Conservation (phyloP, 2,888 invertebrate species). For the Doris montereyensis region DNA sequence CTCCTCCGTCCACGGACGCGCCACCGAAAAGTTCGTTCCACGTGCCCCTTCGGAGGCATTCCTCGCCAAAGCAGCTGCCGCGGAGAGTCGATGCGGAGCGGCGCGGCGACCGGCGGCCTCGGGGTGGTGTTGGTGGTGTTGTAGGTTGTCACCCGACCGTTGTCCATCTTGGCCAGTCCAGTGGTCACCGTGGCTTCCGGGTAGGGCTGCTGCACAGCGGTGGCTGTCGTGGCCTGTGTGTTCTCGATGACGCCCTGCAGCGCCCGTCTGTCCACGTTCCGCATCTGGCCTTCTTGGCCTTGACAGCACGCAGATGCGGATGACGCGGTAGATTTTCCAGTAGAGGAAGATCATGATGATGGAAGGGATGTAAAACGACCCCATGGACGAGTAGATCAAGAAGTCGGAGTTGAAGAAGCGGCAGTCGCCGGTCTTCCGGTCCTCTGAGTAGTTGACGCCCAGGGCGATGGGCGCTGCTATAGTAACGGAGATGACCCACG, state of each 20-base stretch:
- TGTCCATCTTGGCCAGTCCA: conserved; percentile 61
- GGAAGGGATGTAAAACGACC: conserved; percentile 99
- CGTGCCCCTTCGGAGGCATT: no score
- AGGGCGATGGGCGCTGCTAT: conserved; percentile 97
- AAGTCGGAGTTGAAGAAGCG: conserved; percentile 98
- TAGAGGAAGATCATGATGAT: conserved; percentile 98
- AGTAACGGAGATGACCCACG: conserved; percentile 95
- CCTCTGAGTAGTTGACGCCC: conserved; percentile 94
- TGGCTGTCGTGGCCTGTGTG: conserved; percentile 48
- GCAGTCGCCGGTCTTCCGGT: conserved; percentile 87
- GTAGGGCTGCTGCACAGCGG: conserved; percentile 29
- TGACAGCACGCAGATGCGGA: conserved; percentile 70
- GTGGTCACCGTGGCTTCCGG: conserved; percentile 64
- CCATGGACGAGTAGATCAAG: conserved; percentile 96
- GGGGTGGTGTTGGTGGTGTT: conserved; percentile 62
- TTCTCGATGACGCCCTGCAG: conserved; percentile 66
- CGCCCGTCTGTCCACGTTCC: conserved; percentile 57
- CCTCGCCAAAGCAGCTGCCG: background rate
- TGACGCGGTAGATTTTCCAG: conserved; percentile 96
- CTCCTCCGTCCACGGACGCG: background rate
- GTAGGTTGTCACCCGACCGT: conserved; percentile 61
- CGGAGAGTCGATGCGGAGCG: background rate
- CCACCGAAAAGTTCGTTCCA: no score
- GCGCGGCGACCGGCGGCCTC: conserved; percentile 46
- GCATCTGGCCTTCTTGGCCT: conserved; percentile 55